phyloP scores from a whole-genome alignment of 2,888 invertebrate species.

The Pyrgus malvae region DNA sequence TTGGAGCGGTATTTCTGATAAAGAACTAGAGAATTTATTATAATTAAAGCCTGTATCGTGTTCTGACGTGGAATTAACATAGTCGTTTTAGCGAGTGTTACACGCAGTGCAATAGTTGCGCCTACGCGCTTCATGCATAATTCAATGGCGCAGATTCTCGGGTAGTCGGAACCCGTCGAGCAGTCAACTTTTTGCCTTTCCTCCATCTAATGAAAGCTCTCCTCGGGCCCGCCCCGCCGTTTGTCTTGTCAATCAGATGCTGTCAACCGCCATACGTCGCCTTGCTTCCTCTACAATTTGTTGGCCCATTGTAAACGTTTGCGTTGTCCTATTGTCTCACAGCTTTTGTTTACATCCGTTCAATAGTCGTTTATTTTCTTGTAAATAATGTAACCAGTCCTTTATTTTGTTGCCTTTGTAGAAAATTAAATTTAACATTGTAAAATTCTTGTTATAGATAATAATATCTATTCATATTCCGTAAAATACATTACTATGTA shows the following conservation, averaged over 20 bases:
- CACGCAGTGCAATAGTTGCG: conserved; percentile 26
- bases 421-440: too few relatives aligned
- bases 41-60: background rate
- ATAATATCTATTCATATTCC: too few relatives aligned
- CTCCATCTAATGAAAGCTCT: conserved; percentile 65
- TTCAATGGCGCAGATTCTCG: conserved; percentile 61
- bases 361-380: conserved; percentile 66
- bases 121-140: conserved; percentile 59
- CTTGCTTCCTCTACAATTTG: conserved; percentile 68
- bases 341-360: conserved; percentile 72
- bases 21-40: background rate
- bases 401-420: too few relatives aligned
- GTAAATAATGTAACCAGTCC: background rate
- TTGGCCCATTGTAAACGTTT: conserved; percentile 69
- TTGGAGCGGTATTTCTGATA: background rate
- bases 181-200: conserved; percentile 52
- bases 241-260: conserved; percentile 75
- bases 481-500: too few relatives aligned
- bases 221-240: conserved; percentile 58
- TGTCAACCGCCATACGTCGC: conserved; percentile 49
- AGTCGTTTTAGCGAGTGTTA: background rate
- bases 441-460: too few relatives aligned
- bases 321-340: conserved; percentile 70
- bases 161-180: too few relatives aligned
- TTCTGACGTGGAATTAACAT: background rate